phyloP scores from a whole-genome alignment of 2,888 invertebrate genomes.

The Hymenopus coronatus region DNA sequence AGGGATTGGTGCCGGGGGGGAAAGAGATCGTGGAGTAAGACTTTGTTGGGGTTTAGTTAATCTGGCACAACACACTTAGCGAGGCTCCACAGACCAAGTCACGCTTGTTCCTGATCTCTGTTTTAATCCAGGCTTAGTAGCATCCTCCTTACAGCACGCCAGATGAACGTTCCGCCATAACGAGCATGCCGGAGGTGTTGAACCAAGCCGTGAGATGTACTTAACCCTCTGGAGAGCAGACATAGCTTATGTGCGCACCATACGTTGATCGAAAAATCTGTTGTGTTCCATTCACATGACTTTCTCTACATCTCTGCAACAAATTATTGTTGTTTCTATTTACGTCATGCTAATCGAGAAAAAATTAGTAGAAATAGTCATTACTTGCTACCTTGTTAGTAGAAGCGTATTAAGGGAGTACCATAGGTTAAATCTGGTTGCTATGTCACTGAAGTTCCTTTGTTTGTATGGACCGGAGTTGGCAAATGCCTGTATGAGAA shows the following conservation, averaged over 20 bases:
- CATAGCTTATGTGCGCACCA: neutral
- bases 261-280: neutral
- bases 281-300: too few species aligned
- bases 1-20: neutral
- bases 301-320: too few species aligned
- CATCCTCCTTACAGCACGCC: neutral
- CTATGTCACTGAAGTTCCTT: too few species aligned
- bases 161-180: neutral
- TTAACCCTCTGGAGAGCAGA: neutral
- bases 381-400: too few species aligned
- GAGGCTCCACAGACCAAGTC: neutral
- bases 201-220: neutral
- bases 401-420: too few species aligned
- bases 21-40: neutral
- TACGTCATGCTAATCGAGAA: too few species aligned
- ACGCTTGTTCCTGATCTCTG: neutral
- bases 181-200: neutral
- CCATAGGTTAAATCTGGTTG: too few species aligned
- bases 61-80: neutral
- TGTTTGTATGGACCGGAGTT: too few species aligned
- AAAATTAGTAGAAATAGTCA: too few species aligned
- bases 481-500: too few species aligned
- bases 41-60: neutral
- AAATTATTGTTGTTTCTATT: too few species aligned
- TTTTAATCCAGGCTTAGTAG: neutral